A percentile compares a stretch with the other conserved stretches of the same genome.
These are phyloP conservation scores for Drosophila melanica DNA, from an alignment of 1,140 invertebrate species.

Conservation along the genomic window DNA sequence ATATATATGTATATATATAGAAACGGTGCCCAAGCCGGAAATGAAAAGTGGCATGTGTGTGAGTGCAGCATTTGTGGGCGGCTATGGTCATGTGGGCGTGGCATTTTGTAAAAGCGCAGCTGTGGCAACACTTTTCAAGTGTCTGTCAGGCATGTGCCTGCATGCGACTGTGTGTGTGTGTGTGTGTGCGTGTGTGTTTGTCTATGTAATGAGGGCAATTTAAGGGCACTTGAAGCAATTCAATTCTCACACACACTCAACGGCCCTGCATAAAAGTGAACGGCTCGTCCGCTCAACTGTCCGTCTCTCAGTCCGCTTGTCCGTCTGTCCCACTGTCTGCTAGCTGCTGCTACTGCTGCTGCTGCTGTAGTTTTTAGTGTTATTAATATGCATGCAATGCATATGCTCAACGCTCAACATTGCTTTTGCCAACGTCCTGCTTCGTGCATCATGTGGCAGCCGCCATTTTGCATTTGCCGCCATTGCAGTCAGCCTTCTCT, in stretches of 20 bases:
- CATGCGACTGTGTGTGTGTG: slow-evolving; percentile 11
- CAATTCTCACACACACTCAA: slow-evolving; percentile 73
- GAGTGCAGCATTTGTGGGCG: slow-evolving; percentile 32
- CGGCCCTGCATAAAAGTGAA: slow-evolving; percentile 39
- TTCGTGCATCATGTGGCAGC: slow-evolving; percentile 43
- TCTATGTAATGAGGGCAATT: slow-evolving; percentile 80
- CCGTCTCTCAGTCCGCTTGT: neutral
- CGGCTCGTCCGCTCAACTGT: slow-evolving; percentile 15
- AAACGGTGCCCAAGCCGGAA: slow-evolving; percentile 53
- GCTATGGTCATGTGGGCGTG: slow-evolving; percentile 34
- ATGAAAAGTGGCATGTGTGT: slow-evolving; percentile 67
- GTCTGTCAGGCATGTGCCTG: slow-evolving; percentile 16
- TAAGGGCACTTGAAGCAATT: slow-evolving; percentile 78
- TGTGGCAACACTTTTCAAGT: slow-evolving; percentile 69
- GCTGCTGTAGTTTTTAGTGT: slow-evolving; percentile 67
- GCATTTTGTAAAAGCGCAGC: slow-evolving; percentile 73
- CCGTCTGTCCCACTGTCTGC: slow-evolving; percentile 21
- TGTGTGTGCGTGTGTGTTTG: slow-evolving; percentile 58
- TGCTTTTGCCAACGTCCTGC: slow-evolving; percentile 11
- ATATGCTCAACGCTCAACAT: slow-evolving; percentile 41
- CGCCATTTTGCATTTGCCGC: slow-evolving; percentile 71
- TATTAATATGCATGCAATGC: slow-evolving; percentile 77
- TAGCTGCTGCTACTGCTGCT: neutral
- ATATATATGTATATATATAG: too few species aligned
- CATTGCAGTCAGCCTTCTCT: slow-evolving; percentile 53